phyloP scores from a whole-genome alignment of 2,113 vertebrate species.

The Oreocharis arfaki region DNA sequence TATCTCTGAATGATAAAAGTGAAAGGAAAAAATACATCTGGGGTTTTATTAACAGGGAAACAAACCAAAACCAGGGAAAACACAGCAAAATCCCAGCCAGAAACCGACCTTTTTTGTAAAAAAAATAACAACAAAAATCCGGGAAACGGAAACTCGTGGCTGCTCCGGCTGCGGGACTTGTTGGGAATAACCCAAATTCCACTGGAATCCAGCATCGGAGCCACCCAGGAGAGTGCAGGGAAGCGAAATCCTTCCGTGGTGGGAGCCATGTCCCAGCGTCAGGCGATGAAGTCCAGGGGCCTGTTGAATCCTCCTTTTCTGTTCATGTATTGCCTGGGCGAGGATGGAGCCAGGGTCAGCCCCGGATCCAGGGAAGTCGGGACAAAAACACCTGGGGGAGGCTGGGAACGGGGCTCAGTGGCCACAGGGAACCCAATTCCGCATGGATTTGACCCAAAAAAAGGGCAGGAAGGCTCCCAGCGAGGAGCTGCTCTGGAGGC shows the following conservation, averaged over 20 bases:
- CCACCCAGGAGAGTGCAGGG: background rate
- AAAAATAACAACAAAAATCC: background rate
- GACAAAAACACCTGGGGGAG: fast-evolving
- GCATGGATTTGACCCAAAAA: fast-evolving
- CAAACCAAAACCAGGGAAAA: background rate
- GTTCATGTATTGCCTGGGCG: slow-evolving; percentile 94
- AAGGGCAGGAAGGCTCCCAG: background rate
- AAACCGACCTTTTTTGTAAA: background rate
- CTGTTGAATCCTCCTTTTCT: slow-evolving; percentile 98
- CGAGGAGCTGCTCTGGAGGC: fast-evolving
- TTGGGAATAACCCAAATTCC: slow-evolving; percentile 18
- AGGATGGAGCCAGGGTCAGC: background rate
- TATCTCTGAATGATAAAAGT: background rate
- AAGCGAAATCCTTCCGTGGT: background rate
- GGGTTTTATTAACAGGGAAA: background rate
- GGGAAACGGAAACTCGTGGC: fast-evolving
- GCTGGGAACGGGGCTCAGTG: fast-evolving
- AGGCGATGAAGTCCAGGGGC: slow-evolving; percentile 97
- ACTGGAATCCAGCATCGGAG: background rate
- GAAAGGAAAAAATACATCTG: background rate
- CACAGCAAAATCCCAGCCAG: background rate
- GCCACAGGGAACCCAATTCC: background rate
- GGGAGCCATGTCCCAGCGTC: background rate
- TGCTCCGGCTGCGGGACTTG: background rate
- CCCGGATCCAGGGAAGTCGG: fast-evolving